These are phyloP conservation scores for Apus apus DNA, from an alignment of 2,113 vertebrate genomes.

Conservation along the genomic window DNA sequence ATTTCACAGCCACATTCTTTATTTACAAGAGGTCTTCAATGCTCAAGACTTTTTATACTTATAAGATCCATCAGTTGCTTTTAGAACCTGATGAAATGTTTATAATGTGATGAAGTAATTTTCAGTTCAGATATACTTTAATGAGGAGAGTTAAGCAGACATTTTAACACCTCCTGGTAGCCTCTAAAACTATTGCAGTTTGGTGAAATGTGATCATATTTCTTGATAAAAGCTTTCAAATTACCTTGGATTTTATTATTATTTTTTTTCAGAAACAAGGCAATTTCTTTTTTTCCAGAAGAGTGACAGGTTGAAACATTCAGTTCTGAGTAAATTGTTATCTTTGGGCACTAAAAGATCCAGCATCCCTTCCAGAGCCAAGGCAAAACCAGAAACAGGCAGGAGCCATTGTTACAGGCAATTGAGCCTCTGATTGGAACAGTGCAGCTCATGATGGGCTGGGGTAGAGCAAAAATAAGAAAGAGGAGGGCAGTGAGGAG, in stretches of 20 bases:
- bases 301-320: background rate
- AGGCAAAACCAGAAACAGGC: background rate
- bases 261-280: background rate
- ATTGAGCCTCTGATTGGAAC: rapidly evolving
- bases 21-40: slow-evolving; percentile 42
- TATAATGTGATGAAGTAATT: slow-evolving; percentile 18
- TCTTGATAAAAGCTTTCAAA: slow-evolving; percentile 10
- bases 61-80: background rate
- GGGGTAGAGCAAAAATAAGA: background rate
- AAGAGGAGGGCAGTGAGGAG: background rate
- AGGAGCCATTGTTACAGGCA: background rate
- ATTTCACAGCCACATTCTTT: slow-evolving; percentile 55
- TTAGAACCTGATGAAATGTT: slow-evolving; percentile 24
- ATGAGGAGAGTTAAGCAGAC: background rate
- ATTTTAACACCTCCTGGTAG: background rate
- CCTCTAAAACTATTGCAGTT: background rate
- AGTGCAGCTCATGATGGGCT: background rate
- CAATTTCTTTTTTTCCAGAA: background rate
- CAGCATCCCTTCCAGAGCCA: background rate
- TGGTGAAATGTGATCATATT: background rate
- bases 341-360: background rate
- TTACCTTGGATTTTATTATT: background rate
- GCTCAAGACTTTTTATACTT: slow-evolving; percentile 14
- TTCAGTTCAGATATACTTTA: slow-evolving; percentile 27
- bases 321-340: background rate